Evolutionary conservation across 2,888 invertebrate genomes (phyloP).

Genomic region (Cosmia pyralina): DNA sequence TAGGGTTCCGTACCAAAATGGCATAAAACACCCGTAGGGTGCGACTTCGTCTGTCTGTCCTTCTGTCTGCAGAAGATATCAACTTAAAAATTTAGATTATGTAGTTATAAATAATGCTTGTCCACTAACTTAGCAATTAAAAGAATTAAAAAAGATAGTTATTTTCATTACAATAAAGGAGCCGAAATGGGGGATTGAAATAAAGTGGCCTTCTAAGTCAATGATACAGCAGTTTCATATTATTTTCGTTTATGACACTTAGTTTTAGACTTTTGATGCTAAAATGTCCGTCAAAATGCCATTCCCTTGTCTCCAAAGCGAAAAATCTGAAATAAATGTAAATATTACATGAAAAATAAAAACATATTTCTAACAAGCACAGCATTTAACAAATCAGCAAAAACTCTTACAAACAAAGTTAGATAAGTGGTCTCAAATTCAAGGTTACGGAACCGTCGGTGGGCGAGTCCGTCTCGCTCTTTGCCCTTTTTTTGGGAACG

Average conservation of each 20-base stretch:
- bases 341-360: not conserved
- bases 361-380: too few species aligned
- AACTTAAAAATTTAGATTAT: not conserved
- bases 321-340: conserved; percentile 1
- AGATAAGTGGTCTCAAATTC: too few species aligned
- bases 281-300: not conserved
- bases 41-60: too few species aligned
- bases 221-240: not conserved
- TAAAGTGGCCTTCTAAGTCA: not conserved
- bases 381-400: not conserved
- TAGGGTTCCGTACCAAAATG: not conserved
- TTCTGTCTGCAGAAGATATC: not conserved
- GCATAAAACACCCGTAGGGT: too few species aligned
- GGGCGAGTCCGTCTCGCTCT: not conserved
- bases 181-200: not conserved
- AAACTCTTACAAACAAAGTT: not conserved
- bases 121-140: not conserved
- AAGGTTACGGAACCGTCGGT: not conserved
- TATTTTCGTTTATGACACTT: not conserved
- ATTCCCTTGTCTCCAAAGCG: not conserved
- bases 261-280: not conserved
- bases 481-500: not conserved
- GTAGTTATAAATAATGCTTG: not conserved
- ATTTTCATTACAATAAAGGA: not conserved
- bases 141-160: not conserved